A percentile compares a stretch with the other conserved stretches of the same genome.
Evolutionary conservation across 2,888 invertebrate genomes (phyloP).

Genomic region (Minunthozetes semirufus): DNA sequence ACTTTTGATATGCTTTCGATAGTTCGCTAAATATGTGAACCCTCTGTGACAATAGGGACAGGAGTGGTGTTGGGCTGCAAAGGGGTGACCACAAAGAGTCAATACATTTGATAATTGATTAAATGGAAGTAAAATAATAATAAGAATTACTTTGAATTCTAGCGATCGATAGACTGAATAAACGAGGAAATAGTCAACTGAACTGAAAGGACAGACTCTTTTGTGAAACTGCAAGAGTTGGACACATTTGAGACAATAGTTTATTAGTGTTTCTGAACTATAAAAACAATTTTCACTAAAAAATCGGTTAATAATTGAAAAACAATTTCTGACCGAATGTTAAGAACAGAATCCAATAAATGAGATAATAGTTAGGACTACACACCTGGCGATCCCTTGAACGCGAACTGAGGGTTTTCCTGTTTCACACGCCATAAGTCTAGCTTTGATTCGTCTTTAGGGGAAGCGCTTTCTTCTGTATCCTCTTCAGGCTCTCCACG

Average conservation of each 20-base stretch:
- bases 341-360: not conserved
- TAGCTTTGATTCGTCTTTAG: constrained; percentile 10
- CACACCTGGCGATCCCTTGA: constrained; percentile 34
- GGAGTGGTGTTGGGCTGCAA: constrained; percentile 30
- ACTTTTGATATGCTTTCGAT: constrained; percentile 37
- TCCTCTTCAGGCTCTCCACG: not conserved
- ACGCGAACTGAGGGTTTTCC: constrained; percentile 32
- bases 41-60: constrained; percentile 40
- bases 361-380: not conserved
- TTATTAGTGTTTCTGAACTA: too few species aligned
- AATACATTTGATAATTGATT: not conserved
- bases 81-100: too few species aligned
- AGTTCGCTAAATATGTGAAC: constrained; percentile 42
- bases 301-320: too few species aligned
- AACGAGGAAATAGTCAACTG: too few species aligned
- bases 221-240: too few species aligned
- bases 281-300: too few species aligned
- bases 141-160: not conserved
- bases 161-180: not conserved
- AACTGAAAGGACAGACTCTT: too few species aligned
- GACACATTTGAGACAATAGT: too few species aligned
- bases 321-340: not conserved
- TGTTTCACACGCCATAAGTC: constrained; percentile 31
- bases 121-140: too few species aligned
- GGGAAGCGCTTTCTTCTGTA: not conserved